phyloP scores from a whole-genome alignment of 2,888 invertebrate species.

The Phania funesta region DNA sequence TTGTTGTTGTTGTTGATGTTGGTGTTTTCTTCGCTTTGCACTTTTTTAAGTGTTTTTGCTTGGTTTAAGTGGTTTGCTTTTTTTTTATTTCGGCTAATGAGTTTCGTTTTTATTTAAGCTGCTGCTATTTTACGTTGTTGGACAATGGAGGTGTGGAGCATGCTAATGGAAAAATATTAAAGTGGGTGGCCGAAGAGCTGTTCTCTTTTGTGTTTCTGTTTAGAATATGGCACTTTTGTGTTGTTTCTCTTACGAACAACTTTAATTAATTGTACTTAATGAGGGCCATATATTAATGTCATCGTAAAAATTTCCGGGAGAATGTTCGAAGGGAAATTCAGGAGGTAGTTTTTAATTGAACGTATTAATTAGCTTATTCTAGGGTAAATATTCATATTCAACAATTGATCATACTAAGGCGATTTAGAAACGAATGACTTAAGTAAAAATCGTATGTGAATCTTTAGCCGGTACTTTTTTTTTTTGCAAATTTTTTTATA shows the following conservation, averaged over 20 bases:
- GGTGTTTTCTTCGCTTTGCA: neutral
- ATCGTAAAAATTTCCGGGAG: constrained; percentile 25
- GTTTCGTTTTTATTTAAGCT: constrained; percentile 50
- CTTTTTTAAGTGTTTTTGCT: constrained; percentile 34
- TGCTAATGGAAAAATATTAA: constrained; percentile 24
- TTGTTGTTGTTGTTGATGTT: neutral
- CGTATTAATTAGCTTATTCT: too few relatives aligned
- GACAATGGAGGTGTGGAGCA: constrained; percentile 37
- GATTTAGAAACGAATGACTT: too few relatives aligned
- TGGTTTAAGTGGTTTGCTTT: constrained; percentile 36
- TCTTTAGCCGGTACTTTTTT: too few relatives aligned
- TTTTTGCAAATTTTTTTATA: too few relatives aligned
- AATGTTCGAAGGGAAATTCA: neutral
- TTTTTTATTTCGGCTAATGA: constrained; percentile 46
- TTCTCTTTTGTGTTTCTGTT: neutral
- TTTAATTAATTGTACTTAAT: constrained; percentile 37
- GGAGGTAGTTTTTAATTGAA: neutral
- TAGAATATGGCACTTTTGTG: neutral
- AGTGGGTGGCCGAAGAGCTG: constrained; percentile 47
- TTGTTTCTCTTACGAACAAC: neutral
- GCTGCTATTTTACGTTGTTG: constrained; percentile 7
- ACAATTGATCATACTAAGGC: too few relatives aligned
- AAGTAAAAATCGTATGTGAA: too few relatives aligned
- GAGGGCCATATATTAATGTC: constrained; percentile 17
- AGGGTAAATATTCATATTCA: too few relatives aligned